These are phyloP conservation scores for Mystacides longicornis DNA, from an alignment of 2,888 invertebrate genomes.

Conservation along the genomic window DNA sequence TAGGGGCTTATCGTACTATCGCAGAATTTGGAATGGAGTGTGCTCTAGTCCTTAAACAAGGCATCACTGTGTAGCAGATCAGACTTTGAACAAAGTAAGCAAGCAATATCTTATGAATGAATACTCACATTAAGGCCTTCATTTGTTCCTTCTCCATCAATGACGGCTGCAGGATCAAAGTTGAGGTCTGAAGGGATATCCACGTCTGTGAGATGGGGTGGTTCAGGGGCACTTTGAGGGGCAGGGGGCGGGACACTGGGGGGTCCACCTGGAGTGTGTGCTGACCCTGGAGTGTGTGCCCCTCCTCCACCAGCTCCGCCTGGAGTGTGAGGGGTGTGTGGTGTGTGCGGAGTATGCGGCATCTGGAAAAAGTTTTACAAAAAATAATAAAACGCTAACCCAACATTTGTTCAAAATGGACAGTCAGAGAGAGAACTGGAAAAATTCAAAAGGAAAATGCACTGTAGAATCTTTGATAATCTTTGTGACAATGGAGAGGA, in stretches of 20 bases:
- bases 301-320: slow-evolving; percentile 59
- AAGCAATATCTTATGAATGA: too few relatives aligned
- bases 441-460: too few relatives aligned
- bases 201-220: slow-evolving; percentile 48
- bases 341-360: slow-evolving; percentile 72
- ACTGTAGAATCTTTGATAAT: too few relatives aligned
- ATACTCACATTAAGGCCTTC: slow-evolving; percentile 85
- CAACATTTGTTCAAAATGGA: too few relatives aligned
- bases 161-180: slow-evolving; percentile 89
- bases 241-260: slow-evolving; percentile 70
- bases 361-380: slow-evolving; percentile 15
- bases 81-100: too few relatives aligned
- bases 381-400: background rate
- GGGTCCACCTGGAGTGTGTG: slow-evolving; percentile 67
- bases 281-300: slow-evolving; percentile 63
- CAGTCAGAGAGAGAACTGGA: too few relatives aligned
- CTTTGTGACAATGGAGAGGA: too few relatives aligned
- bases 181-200: slow-evolving; percentile 84
- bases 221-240: slow-evolving; percentile 30
- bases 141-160: slow-evolving; percentile 84
- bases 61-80: too few relatives aligned
- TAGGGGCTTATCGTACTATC: too few relatives aligned
- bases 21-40: too few relatives aligned
- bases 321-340: slow-evolving; percentile 72
- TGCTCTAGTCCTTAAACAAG: too few relatives aligned